Evolutionary conservation across 2,113 vertebrate genomes (phyloP), one percentile per base, ranked within the genome.

Genomic region (Holacanthus passer): DNA sequence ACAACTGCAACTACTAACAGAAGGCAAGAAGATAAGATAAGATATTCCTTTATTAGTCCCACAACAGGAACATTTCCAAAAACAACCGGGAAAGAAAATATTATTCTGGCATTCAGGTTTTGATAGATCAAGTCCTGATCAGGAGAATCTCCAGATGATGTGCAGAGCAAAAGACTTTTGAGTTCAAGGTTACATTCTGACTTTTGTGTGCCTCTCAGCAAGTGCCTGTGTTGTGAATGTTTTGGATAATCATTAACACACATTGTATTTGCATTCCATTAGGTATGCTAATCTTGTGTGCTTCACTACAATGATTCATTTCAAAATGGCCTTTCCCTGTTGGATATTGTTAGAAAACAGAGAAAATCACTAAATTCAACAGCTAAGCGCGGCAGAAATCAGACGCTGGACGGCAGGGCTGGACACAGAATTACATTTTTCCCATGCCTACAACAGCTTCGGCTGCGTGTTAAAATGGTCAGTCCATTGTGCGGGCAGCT

Each of bases 401-500:
- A 50, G 43, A 59, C 14, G 0, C 14, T 64, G 48, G 32, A 70
- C n/a, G 22, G 63, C 56, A 58, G 47, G 69, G 27, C 62, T 55
- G 59, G 76, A 48, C 77, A 27, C 63, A 22, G 43, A 87, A 81
- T 80, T 29, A 0, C 19, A 85, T 77, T 72, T n/a, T 85, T 62
- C 58, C 47, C 56, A 62, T 63, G 73, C 83, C 66, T 67, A 20
- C 72, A 58, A 66, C 72, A 73, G 81, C 68, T 67, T 74, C 65
- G 41, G 53, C 82, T 77, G 85, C 68, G 65, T 87, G 76, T 66
- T 83, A 50, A 79, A 87, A 66, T 13, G 45, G 24, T 27, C 55
- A 13, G 63, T 37, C 58, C 27, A 72, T 87, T 88, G 85, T 86
- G 82, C 22, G 3, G 64, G 56, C 73, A 62, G 64, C 31, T 87